These are phyloP conservation scores for Maniola hyperantus DNA, from an alignment of 2,888 invertebrate genomes.

Conservation along the genomic window DNA sequence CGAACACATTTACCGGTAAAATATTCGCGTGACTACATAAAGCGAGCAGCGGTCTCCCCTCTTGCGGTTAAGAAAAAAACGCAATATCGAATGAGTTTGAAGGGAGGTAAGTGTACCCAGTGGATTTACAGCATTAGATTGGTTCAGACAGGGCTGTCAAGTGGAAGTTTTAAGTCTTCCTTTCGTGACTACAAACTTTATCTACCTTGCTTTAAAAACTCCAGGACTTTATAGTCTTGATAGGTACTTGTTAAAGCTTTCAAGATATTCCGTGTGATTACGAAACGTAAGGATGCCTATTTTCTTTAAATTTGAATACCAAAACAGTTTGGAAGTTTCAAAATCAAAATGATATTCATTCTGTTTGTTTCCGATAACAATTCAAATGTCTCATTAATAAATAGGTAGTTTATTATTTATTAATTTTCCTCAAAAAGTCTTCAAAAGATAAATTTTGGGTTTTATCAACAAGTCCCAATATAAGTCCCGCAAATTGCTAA, in stretches of 20 bases:
- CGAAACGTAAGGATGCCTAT: background rate
- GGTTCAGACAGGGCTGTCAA: slow-evolving; percentile 71
- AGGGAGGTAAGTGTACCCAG: slow-evolving; percentile 78
- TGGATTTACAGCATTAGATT: slow-evolving; percentile 80
- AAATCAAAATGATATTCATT: background rate
- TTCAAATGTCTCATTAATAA: background rate
- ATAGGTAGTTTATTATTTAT: too few species aligned
- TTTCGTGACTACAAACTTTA: slow-evolving; percentile 49
- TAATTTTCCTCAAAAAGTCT: too few species aligned
- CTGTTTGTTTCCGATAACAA: background rate
- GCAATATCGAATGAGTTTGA: slow-evolving; percentile 79
- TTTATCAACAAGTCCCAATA: too few species aligned
- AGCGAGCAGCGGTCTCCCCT: slow-evolving; percentile 53
- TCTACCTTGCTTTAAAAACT: slow-evolving; percentile 3
- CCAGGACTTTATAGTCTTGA: slow-evolving; percentile 4
- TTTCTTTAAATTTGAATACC: background rate
- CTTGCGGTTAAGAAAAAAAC: slow-evolving; percentile 73
- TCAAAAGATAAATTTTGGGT: too few species aligned
- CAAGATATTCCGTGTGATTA: background rate
- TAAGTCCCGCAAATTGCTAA: too few species aligned
- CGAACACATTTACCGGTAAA: slow-evolving; percentile 36
- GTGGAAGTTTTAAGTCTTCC: slow-evolving; percentile 37
- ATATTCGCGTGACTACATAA: slow-evolving; percentile 60
- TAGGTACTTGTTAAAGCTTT: slow-evolving; percentile 9
- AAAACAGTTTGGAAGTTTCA: background rate